These are phyloP conservation scores for Microctonus aethiopoides DNA, from an alignment of 2,888 invertebrate species.

Conservation along the genomic window DNA sequence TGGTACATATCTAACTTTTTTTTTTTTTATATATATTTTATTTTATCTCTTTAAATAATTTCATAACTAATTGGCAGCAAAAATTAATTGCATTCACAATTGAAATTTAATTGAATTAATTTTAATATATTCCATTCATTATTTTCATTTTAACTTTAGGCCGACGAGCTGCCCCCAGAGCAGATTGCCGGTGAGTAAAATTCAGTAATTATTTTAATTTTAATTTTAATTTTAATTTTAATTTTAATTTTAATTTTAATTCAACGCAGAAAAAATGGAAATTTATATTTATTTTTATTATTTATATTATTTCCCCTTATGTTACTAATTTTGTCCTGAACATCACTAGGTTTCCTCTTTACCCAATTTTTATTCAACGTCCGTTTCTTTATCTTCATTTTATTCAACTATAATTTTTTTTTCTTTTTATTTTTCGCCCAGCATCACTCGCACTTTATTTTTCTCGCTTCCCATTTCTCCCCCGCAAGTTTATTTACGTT, in stretches of 20 bases:
- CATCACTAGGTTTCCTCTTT: too few species aligned
- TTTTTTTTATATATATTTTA: neutral
- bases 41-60: constrained; percentile 15
- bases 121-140: neutral
- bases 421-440: neutral
- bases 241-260: too few species aligned
- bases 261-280: too few species aligned
- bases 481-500: constrained; percentile 59
- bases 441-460: neutral
- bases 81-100: neutral
- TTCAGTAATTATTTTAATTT: constrained; percentile 11
- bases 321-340: too few species aligned
- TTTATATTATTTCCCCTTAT: too few species aligned
- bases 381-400: too few species aligned
- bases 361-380: too few species aligned
- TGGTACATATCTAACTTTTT: neutral
- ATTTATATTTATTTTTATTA: too few species aligned
- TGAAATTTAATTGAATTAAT: neutral
- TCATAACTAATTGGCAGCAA: constrained; percentile 37
- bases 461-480: constrained; percentile 17
- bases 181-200: constrained; percentile 85
- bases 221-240: too few species aligned
- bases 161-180: constrained; percentile 90
- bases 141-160: constrained; percentile 68
- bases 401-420: constrained; percentile 6